Base-by-base conservation (phyloP, 2,113 vertebrate species). In the Elanus axillaris region DNA sequence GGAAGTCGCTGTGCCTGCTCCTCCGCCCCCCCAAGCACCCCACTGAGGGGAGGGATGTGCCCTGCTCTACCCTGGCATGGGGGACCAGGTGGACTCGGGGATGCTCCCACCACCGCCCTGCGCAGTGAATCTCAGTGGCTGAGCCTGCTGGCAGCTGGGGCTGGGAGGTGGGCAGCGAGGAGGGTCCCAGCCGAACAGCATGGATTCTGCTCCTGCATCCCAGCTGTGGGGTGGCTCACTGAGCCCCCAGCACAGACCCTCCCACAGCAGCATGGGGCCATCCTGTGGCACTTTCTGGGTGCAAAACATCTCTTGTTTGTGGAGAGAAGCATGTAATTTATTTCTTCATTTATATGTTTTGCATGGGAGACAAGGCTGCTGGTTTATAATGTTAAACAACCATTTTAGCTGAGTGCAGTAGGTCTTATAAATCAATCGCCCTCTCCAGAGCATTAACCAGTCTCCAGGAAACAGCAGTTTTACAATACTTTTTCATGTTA, bases 151-250 rank as follows among this genome's bases (percentile, higher is more conserved):
- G 68, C 21, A 71, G 11, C 19, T 0, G 1, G 42, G 9, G 58
- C 12, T 4, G 2, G 50, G 69, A 75, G 42, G 38, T 67, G 36
- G 47, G 21, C 56, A 79, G 21, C 8, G 11, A 53, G 52, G 68
- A 66, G 25, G 11, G 8, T 58, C 50, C 26, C n/a, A 48, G 64
- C 13, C 3, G 2, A 52, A 50, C 0, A 0, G 16, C 4, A 6
- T 9, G 81, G 62, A 23, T 31, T n/a, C 66, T 68, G 26, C 38
- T 80, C 29, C 52, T 6, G 2, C 34, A 19, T 17, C 40, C 48
- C 1, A 0, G 42, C 53, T 27, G 16, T 0, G 4, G 62, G 43
- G 20, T 5, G 13, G 18, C 50, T n/a, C n/a, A 1, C 42, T 2
- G 11, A 63, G 45, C 25, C 26, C 15, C 38, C 1, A 3, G 45